Base-by-base conservation (phyloP, 2,797 vertebrate genomes). In the Sibirionetta formosa region DNA sequence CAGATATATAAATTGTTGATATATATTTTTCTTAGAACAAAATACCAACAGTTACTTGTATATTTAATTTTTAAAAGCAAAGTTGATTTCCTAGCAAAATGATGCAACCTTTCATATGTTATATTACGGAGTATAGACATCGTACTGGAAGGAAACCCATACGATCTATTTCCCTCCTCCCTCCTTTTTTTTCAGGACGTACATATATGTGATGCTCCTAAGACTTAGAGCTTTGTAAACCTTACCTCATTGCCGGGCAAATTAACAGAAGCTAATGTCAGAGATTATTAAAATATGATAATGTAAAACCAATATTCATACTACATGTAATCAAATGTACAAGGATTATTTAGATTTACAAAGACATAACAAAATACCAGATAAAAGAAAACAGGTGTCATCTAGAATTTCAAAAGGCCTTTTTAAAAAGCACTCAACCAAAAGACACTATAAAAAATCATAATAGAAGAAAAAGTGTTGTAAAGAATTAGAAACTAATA, bases 301-400 rank as follows among this genome's bases (percentile, higher is more conserved):
- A 77, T 56, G 53, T 42, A 71, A 83, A 66, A 29, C 16, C 4
- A 92, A 80, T 57, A 66, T 38, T 83, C 7, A 44, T 85, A 61
- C 60, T 63, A 40, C 36, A 76, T 82, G 29, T 46, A 94, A 89
- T 79, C 29, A 83, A 93, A 82, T 60, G 5, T 76, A 76, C 50
- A 58, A 86, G n/a, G 14, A 75, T 13, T 70, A 46, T 86, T 63
- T 54, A 35, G n/a, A 63, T 84, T 36, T 91, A 83, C 38, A 66
- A 94, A 86, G 24, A 31, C 14, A 20, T 5, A 72, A 61, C 5
- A 35, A 91, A 94, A 78, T 15, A 76, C 5, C 27, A 79, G 35
- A 90, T 36, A 88, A 92, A 96, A 81, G 60, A 94, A 93, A 93
- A 87, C 53, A 95, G 63, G 40, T 81, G 54, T 65, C 82, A 94